Evolutionary conservation across 1,140 invertebrate genomes (phyloP), one percentile per base, ranked within the genome.

Genomic region (Lepidostoma basale): DNA sequence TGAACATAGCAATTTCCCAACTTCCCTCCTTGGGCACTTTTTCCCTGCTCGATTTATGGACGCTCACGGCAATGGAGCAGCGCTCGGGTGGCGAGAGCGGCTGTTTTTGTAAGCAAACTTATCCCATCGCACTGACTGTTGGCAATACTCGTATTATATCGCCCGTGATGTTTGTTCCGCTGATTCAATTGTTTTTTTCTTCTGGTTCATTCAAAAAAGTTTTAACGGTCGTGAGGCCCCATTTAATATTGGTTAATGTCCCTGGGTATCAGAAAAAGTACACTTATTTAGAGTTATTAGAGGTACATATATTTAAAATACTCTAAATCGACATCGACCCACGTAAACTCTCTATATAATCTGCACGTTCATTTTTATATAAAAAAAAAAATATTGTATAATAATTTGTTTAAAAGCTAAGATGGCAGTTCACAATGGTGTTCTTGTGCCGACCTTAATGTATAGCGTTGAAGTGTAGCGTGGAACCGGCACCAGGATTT

Each of bases 1-100:
- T 22, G 64, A 66, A 67, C 64, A 67, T 67, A 67, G 58, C 69
- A 67, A 71, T 71, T 70, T 71, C 65, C 64, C 42, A 63, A 63
- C 60, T 71, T 67, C 64, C 42, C 54, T 67, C 59, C 45, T 56
- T 67, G 42, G 40, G 30, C 59, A 42, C 33, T 69, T 54, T 49
- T 60, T 62, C 45, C 40, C 39, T 14, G 16, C 40, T 47, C 36
- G 63, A 68, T 68, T 68, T 68, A 68, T 68, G 49, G 49, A 62
- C 44, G 42, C 59, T 67, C 56, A 65, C 63, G 62, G 45, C 62
- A 49, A 52, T 49, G 62, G 52, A 64, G 44, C 45, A 36, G 25
- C 28, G 30, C 52, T 47, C 62, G 28, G 23, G 9, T n/a, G 39
- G 23, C 36, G 1, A 40, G 5, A 26, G 42, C 23, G 25, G 56